Percentiles rank a stretch among this genome's conserved stretches.
phyloP scores from a whole-genome alignment of 2,797 vertebrate genomes.

The Coranthus polyacanthus region DNA sequence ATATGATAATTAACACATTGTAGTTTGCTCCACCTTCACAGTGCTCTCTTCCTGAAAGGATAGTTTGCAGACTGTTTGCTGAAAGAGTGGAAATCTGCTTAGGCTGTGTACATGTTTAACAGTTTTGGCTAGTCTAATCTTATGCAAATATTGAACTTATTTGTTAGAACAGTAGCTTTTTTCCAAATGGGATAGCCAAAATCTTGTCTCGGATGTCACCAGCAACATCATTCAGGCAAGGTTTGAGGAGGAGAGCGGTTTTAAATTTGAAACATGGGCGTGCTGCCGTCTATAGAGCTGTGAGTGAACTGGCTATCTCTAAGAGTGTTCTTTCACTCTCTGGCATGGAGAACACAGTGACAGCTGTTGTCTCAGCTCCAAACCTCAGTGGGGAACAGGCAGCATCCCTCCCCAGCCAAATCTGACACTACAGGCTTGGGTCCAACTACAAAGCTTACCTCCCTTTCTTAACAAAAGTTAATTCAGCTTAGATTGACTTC shows the following conservation, averaged over 20 bases:
- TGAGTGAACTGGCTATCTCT: slow-evolving; percentile 59
- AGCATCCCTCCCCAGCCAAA: slow-evolving; percentile 68
- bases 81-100: slow-evolving; percentile 3
- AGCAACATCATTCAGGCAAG: not conserved
- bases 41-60: not conserved
- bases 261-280: slow-evolving; percentile 19
- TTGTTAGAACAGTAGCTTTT: not conserved
- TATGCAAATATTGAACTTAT: slow-evolving; percentile 14
- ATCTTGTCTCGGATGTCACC: slow-evolving; percentile 1
- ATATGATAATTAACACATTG: not conserved
- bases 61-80: slow-evolving; percentile 4
- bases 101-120: not conserved
- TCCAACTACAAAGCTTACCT: slow-evolving; percentile 60
- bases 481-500: slow-evolving; percentile 48
- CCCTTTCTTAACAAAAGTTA: slow-evolving; percentile 62
- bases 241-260: slow-evolving; percentile 4
- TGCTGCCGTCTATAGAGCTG: slow-evolving; percentile 31
- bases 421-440: slow-evolving; percentile 61
- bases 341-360: slow-evolving; percentile 66
- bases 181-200: not conserved
- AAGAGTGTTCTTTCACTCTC: slow-evolving; percentile 58
- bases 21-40: slow-evolving; percentile 6
- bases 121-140: not conserved
- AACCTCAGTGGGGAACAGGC: slow-evolving; percentile 71
- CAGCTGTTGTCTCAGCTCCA: slow-evolving; percentile 79